Evolutionary conservation across 2,113 vertebrate genomes (phyloP), one percentile per base, ranked within the genome.

Genomic region (Speoplatyrhinus poulsoni): DNA sequence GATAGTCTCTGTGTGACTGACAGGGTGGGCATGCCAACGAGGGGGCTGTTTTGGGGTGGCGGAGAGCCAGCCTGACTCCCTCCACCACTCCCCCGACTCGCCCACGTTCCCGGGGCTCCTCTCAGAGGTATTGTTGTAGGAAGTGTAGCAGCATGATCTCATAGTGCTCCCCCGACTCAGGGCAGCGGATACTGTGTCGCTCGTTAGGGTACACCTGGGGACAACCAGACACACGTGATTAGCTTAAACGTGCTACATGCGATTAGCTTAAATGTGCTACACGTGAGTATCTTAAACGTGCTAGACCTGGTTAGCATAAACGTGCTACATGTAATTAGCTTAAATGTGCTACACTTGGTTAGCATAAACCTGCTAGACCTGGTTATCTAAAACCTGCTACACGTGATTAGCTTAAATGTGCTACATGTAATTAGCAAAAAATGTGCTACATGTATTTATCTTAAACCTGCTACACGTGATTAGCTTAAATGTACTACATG

Each of bases 101-200:
- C 26, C 2, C 26, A 26, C 88, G 89, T 89, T 77, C 84, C 77
- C 56, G 46, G 36, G 66, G 72, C 67, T 81, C 41, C 54, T 70
- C 77, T 99, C 93, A 99, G 93, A 99, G 96, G 94, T 98, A 92
- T 86, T 99, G 96, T 90, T 99, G 97, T 88, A 99, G 93, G 92
- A 99, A 99, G 94, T 99, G 95, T 91, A 99, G 95, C 93, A 99
- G 94, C 77, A 96, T 99, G 87, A 98, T 98, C 92, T 99, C 97
- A 15, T 99, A 99, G 93, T 99, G 97, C 93, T 99, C 97, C 64
- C 97, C 97, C 1, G 97, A 99, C 90, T 99, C 97, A 0, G 96
- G 96, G 92, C 97, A 99, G 91, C 97, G 96, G 81, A 99, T 99
- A 85, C 97, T 99, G 92, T 99, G 97, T 87, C 97, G 93, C 93